These are phyloP conservation scores for Belgica antarctica DNA, from an alignment of 2,888 invertebrate species.

Conservation along the genomic window DNA sequence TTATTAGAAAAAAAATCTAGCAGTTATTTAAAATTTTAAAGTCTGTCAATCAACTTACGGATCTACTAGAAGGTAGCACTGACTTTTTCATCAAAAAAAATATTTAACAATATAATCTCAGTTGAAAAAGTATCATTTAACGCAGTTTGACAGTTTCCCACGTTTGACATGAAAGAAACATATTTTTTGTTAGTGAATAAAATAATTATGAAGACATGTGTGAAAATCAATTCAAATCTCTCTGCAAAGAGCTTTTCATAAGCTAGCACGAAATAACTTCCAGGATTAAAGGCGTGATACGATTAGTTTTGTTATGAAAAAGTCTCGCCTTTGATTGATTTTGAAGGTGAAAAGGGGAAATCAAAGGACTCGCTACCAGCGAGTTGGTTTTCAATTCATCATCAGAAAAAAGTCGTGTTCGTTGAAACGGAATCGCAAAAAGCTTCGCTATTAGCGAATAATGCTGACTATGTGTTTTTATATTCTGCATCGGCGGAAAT, in stretches of 20 bases:
- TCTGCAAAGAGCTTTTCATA: constrained; percentile 7
- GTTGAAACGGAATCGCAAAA: neutral
- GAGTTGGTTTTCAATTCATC: neutral
- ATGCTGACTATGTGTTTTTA: neutral
- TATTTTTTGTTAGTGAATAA: too few species aligned
- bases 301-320: neutral
- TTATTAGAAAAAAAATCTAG: too few species aligned
- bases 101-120: too few species aligned
- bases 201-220: constrained; percentile 29
- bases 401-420: too few species aligned
- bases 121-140: too few species aligned
- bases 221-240: constrained; percentile 24
- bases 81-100: too few species aligned
- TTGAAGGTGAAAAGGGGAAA: constrained; percentile 17
- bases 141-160: too few species aligned
- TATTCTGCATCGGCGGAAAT: neutral
- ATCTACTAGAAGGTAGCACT: too few species aligned
- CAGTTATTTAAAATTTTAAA: too few species aligned
- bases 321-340: constrained; percentile 22
- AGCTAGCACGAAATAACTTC: constrained; percentile 10
- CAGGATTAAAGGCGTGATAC: constrained; percentile 8
- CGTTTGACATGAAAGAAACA: too few species aligned
- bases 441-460: neutral
- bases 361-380: neutral
- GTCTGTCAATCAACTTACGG: too few species aligned